Percentiles rank a stretch among this genome's conserved stretches.
Conservation (phyloP, 2,113 vertebrate genomes). For the Myrmecophaga tridactyla region DNA sequence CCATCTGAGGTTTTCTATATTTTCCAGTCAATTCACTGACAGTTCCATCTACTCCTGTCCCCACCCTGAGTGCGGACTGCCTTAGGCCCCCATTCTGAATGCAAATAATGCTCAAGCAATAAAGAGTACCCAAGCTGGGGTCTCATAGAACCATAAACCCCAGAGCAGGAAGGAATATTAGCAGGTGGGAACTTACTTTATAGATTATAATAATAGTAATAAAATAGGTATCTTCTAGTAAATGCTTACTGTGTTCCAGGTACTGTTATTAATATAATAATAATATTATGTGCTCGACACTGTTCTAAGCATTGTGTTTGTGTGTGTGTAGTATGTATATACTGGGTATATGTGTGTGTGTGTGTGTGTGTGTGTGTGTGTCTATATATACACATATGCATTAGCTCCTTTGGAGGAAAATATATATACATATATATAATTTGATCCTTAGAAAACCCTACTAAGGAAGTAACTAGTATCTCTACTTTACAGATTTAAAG, state of each 20-base stretch:
- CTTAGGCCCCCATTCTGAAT: neutral
- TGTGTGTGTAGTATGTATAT: too few relatives aligned
- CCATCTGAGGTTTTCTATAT: neutral
- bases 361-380: neutral
- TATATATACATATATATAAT: neutral
- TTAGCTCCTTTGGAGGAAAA: neutral
- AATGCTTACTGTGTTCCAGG: neutral
- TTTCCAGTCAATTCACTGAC: neutral
- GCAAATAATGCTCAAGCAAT: neutral
- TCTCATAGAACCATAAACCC: neutral
- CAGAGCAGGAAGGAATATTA: neutral
- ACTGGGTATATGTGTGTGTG: too few relatives aligned
- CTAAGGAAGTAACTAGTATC: neutral
- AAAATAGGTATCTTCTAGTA: neutral
- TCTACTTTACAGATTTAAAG: neutral
- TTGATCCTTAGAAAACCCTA: neutral
- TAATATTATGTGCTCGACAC: neutral
- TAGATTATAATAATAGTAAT: neutral
- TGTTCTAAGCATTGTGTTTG: neutral
- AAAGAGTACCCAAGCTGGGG: neutral
- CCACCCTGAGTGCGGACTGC: neutral
- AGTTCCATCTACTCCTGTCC: neutral
- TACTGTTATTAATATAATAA: neutral
- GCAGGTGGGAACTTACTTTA: neutral
- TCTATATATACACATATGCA: neutral